Base-by-base conservation (phyloP, 2,888 invertebrate species). In the Galeopsomyia nigrocyanea region DNA sequence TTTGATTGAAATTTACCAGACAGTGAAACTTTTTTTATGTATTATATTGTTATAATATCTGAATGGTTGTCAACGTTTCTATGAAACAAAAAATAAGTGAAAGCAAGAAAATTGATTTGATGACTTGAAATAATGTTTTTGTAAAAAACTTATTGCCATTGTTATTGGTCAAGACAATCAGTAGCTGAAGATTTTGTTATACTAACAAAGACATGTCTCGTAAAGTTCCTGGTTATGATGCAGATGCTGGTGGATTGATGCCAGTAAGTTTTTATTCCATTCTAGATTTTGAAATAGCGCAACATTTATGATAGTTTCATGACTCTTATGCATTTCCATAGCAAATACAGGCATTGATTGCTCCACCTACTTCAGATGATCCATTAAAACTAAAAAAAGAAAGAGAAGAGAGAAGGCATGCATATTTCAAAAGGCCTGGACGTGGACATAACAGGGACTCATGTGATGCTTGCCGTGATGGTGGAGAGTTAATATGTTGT, bases 381-480 rank as follows among this genome's bases (percentile, higher is more conserved):
- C 86, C 89, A 71, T 91, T 90, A 78, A 87, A 84, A 78, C 81
- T 80, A 76, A 91, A 89, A 79, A 75, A 53, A 17, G 74, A 74
- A 16, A 74, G 87, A 61, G 87, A 88, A 78, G 88, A 87, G 76
- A 90, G 92, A 14, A 90, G 91, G 79, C 95, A 95, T 88, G 94
- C 94, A 0, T 95, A 95, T 82, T 95, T 93, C 82, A 94, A 94
- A 84, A 89, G 94, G 74, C 94, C 95, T 76, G 95, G 95, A n/a
- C 92, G 93, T 81, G 95, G 95, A 9, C 95, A 95, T 82, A 97
- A 97, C 87, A 95, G 94, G 83, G 97, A 98, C 83, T 93, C 92
- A 77, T 98, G 98, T 84, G 97, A 97, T 88, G 94, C 96, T 68
- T 98, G 98, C 85, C 91, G 93, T 67, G 98, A 98, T 88, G 97